Conservation (phyloP, 1,140 invertebrate genomes). For the Anthonomus grandis region DNA sequence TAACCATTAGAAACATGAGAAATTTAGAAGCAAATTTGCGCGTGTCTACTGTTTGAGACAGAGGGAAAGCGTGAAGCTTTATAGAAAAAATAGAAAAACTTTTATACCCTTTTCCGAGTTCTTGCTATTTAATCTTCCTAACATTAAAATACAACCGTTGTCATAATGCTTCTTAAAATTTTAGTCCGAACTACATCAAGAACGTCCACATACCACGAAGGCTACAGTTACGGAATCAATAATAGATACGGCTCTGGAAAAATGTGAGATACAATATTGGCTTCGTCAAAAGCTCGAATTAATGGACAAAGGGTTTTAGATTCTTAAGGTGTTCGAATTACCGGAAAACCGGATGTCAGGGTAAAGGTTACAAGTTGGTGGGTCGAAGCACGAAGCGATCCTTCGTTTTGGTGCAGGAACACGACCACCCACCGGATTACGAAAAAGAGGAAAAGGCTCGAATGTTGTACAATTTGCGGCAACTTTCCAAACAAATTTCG, state of each 20-base stretch:
- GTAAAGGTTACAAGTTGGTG: constrained; percentile 10
- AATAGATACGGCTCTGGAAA: constrained; percentile 7
- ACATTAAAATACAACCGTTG: too few relatives aligned
- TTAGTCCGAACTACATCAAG: too few relatives aligned
- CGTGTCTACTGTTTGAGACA: too few relatives aligned
- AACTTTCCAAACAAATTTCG: constrained; percentile 13
- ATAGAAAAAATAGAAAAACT: too few relatives aligned
- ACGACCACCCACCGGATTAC: constrained; percentile 19
- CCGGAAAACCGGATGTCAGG: constrained; percentile 12
- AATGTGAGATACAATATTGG: constrained; percentile 1
- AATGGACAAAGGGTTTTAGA: too few relatives aligned
- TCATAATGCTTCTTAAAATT: too few relatives aligned
- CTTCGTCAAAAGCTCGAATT: too few relatives aligned
- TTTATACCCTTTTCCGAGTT: too few relatives aligned
- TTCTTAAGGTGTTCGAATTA: constrained; percentile 13
- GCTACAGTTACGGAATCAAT: constrained; percentile 8
- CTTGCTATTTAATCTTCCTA: too few relatives aligned
- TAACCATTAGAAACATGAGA: too few relatives aligned
- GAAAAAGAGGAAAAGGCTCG: constrained; percentile 10
- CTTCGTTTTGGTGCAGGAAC: constrained; percentile 14
- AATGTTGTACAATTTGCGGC: constrained; percentile 13
- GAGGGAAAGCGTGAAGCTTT: too few relatives aligned
- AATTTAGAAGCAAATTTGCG: too few relatives aligned
- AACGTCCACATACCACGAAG: neutral
- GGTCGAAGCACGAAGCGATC: constrained; percentile 10